Evolutionary conservation across 1,140 invertebrate genomes (phyloP), one percentile per base, ranked within the genome.

Genomic region (Drosophila bocki): DNA sequence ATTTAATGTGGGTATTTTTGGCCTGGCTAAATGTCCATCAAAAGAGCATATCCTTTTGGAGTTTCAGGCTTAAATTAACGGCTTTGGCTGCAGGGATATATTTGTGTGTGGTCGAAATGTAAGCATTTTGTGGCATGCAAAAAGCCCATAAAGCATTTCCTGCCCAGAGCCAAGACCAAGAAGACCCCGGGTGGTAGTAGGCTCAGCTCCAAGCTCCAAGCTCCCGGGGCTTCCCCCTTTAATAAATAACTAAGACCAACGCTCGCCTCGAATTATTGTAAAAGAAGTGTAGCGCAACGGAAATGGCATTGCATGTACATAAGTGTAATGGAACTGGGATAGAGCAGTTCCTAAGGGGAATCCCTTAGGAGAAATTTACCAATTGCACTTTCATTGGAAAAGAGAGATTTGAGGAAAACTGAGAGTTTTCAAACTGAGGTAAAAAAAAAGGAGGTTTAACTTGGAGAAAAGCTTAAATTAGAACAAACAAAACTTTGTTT

Each of bases 51-150:
- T 90, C 85, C 85, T 90, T 72, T 81, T 54, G 64, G 65, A 54
- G 47, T 84, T 64, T 70, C 42, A 68, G 50, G 63, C 76, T 76
- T 54, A 65, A 80, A 82, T 86, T 86, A 86, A 80, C 48, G 48
- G 26, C 75, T 69, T 63, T 58, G 60, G 68, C 51, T 67, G 79
- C 67, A 39, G 26, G 63, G 63, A 45, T 72, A 44, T 84, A 7
- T 48, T 3, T 42, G 42, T 13, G 48, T 50, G 74, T 82, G 70
- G 75, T 78, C 78, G 70, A 91, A 91, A 78, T 62, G 74, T 82
- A 82, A 90, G 86, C 86, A 90, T 90, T 88, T 90, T 90, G 84
- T 88, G 80, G 83, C 88, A 91, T 91, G 88, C 88, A 84, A 91
- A 91, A 64, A 82, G 68, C 78, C 84, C 83, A 91, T 91, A 91